Evolutionary conservation across 2,888 invertebrate species (phyloP).

Genomic region (Leuctra nigra): DNA sequence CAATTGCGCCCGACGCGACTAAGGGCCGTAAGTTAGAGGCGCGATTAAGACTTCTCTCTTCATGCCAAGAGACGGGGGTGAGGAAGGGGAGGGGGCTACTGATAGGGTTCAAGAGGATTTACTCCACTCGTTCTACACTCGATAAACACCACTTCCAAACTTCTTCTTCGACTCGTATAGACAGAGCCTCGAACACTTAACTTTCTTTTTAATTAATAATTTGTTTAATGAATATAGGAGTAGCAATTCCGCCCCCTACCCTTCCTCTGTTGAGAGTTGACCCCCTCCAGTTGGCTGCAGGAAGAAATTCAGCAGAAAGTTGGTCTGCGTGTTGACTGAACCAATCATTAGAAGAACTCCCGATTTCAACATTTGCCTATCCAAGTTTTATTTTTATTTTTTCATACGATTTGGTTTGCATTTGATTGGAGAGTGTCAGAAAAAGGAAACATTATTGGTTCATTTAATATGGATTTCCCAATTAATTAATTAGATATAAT

Average conservation of each 20-base stretch:
- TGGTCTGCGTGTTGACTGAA: constrained; percentile 1
- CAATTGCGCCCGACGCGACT: too few relatives aligned
- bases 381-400: too few relatives aligned
- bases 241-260: constrained; percentile 6
- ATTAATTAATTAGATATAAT: too few relatives aligned
- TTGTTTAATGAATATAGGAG: constrained; percentile 23
- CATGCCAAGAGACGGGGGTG: too few relatives aligned
- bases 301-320: constrained; percentile 21
- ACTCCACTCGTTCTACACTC: not conserved
- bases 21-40: too few relatives aligned
- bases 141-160: constrained; percentile 8
- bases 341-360: too few relatives aligned
- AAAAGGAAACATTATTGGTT: too few relatives aligned
- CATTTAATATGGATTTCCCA: too few relatives aligned
- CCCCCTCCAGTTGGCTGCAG: constrained; percentile 10
- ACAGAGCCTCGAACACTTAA: constrained; percentile 17
- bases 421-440: too few relatives aligned
- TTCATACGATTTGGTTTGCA: too few relatives aligned
- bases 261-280: not conserved
- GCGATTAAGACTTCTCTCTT: too few relatives aligned
- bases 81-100: not conserved
- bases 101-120: not conserved
- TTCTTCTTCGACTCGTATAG: not conserved
- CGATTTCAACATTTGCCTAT: too few relatives aligned
- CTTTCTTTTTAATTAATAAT: constrained; percentile 25